These are phyloP conservation scores for Sturnira hondurensis DNA, from an alignment of 2,113 vertebrate species.

Conservation along the genomic window DNA sequence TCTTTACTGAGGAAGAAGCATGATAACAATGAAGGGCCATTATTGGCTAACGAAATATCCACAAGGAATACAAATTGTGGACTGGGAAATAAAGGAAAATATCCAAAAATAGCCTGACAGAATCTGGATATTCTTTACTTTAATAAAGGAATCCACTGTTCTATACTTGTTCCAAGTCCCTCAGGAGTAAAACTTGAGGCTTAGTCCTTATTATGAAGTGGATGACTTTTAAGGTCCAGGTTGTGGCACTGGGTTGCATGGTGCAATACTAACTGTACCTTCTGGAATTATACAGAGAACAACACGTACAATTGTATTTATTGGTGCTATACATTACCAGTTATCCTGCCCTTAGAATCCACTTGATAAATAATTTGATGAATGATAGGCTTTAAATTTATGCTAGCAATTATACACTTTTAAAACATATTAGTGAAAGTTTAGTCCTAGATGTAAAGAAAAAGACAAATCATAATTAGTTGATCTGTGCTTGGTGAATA, in stretches of 20 bases:
- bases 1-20: neutral
- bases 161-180: neutral
- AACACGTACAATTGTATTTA: neutral
- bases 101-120: neutral
- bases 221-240: neutral
- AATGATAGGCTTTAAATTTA: neutral
- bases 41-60: neutral
- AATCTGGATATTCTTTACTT: neutral
- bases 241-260: neutral
- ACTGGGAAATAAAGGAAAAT: neutral
- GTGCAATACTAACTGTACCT: neutral
- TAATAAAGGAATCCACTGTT: neutral
- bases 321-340: neutral
- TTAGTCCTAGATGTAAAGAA: neutral
- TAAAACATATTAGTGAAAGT: neutral
- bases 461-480: neutral
- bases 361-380: neutral
- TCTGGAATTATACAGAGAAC: neutral
- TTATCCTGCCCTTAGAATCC: neutral
- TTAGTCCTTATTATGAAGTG: neutral
- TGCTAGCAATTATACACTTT: neutral
- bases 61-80: neutral
- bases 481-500: neutral
- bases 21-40: neutral
- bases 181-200: neutral